A percentile compares a stretch with the other conserved stretches of the same genome.
Evolutionary conservation across 2,888 invertebrate genomes (phyloP).

Genomic region (Resseliella maxima): DNA sequence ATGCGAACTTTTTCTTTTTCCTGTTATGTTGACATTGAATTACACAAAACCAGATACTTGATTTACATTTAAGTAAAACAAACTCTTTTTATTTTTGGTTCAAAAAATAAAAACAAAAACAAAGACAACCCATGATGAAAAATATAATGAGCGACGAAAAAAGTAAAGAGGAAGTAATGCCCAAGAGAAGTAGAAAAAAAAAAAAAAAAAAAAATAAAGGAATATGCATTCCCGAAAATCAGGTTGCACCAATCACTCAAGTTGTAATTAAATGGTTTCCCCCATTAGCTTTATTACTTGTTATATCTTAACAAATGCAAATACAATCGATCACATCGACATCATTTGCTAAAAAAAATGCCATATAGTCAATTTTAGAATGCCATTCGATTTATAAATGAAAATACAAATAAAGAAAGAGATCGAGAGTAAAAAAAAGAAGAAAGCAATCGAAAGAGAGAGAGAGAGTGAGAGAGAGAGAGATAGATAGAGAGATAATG

Average conservation of each 20-base stretch:
- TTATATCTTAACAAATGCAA: neutral
- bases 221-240: neutral
- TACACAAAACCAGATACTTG: slow-evolving; percentile 17
- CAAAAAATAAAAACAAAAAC: neutral
- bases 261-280: neutral
- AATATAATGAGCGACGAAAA: neutral
- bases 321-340: neutral
- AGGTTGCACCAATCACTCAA: slow-evolving; percentile 3
- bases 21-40: slow-evolving; percentile 46
- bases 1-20: slow-evolving; percentile 44
- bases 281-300: neutral
- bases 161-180: slow-evolving; percentile 23
- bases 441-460: neutral
- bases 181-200: neutral
- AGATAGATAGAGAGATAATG: neutral
- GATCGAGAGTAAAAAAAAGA: neutral
- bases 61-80: neutral
- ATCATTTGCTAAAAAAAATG: neutral
- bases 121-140: neutral
- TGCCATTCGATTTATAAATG: neutral
- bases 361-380: neutral
- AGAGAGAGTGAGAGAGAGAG: neutral
- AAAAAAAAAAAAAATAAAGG: neutral
- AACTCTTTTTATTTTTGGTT: neutral
- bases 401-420: neutral